Evolutionary conservation across 2,888 invertebrate species (phyloP).

Genomic region (Monochamus alternatus): DNA sequence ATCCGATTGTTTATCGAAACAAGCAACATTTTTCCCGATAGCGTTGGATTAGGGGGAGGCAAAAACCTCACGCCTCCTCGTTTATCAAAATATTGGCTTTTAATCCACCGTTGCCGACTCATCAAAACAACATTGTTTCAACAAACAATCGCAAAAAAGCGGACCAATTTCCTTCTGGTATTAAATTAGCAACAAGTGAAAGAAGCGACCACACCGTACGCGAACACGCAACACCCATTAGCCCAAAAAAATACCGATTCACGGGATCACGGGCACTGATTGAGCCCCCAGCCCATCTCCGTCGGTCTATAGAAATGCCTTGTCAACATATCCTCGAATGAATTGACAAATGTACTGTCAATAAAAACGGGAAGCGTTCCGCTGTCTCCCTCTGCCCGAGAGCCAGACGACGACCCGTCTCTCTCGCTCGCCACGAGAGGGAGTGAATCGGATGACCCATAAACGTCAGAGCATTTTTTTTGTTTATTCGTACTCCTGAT

Average conservation of each 20-base stretch:
- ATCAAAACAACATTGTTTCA: constrained; percentile 7
- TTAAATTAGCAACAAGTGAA: constrained; percentile 58
- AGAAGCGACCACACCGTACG: constrained; percentile 44
- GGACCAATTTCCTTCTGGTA: constrained; percentile 19
- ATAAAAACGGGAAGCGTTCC: constrained; percentile 48
- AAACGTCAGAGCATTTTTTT: constrained; percentile 66
- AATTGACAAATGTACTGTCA: constrained; percentile 60
- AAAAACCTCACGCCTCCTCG: not conserved
- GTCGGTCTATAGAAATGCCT: constrained; percentile 60
- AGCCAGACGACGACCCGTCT: not conserved
- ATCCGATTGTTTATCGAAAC: not conserved
- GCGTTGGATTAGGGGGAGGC: not conserved
- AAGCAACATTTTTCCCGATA: constrained; percentile 4
- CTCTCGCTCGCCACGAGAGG: constrained; percentile 12
- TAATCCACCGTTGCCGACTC: not conserved
- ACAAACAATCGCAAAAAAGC: constrained; percentile 12
- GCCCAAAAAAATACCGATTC: constrained; percentile 56
- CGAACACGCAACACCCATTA: constrained; percentile 58
- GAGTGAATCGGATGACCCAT: constrained; percentile 67
- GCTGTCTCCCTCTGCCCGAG: not conserved
- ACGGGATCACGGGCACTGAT: constrained; percentile 60
- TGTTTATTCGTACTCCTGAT: constrained; percentile 63
- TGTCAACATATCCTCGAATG: constrained; percentile 61
- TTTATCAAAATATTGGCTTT: constrained; percentile 1
- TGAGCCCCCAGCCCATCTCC: constrained; percentile 56